phyloP scores from a whole-genome alignment of 2,113 vertebrate species.

The Trogon surrucura region DNA sequence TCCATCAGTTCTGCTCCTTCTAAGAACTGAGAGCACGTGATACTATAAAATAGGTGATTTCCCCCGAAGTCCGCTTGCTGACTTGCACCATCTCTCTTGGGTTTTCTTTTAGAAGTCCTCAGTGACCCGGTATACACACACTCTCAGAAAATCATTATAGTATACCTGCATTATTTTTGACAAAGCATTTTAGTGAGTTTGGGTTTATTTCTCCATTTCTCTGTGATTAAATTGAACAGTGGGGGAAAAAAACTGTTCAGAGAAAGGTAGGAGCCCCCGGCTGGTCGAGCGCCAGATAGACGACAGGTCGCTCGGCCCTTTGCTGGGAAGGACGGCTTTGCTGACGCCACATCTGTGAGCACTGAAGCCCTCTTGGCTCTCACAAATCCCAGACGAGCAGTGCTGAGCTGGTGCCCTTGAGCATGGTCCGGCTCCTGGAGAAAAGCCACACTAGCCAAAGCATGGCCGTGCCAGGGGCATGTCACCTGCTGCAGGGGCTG shows the following conservation, averaged over 20 bases:
- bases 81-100: background rate
- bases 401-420: background rate
- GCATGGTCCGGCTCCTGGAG: background rate
- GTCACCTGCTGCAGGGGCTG: accelerated
- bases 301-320: background rate
- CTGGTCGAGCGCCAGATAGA: background rate
- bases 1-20: background rate
- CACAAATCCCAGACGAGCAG: accelerated
- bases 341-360: accelerated
- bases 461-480: accelerated
- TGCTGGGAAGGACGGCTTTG: background rate
- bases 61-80: background rate
- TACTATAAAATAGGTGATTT: background rate
- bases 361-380: background rate
- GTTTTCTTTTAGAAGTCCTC: background rate
- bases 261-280: background rate
- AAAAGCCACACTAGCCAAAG: background rate
- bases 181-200: background rate
- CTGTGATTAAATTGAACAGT: background rate
- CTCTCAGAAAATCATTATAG: background rate
- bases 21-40: background rate
- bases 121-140: background rate
- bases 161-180: background rate
- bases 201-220: background rate
- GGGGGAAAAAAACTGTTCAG: background rate